Evolutionary conservation across 2,113 vertebrate genomes (phyloP), one percentile per base, ranked within the genome.

Genomic region (Lepus americanus): DNA sequence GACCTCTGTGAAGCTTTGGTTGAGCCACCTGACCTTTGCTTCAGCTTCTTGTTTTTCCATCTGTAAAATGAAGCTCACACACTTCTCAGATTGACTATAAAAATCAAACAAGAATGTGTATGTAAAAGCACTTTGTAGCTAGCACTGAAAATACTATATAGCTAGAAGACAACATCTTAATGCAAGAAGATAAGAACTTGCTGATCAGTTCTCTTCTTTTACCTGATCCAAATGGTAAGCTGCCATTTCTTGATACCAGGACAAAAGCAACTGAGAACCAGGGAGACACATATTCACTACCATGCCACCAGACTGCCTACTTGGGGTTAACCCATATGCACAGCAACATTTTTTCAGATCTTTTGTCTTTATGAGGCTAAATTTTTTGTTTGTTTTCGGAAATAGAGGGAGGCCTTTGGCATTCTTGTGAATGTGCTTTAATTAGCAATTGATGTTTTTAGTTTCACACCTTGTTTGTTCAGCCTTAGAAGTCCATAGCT

Each of bases 151-250:
- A 31, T 39, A 6, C 59, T 73, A 39, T 10, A 79, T 53, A 49
- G 25, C 51, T 10, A 27, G 67, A 84, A 92, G 76, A 59, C 70
- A 82, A 94, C 87, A 55, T 85, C 53, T 63, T 80, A 64, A 89
- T 25, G n/a, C 31, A 67, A 69, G 29, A 74, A 67, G 53, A 92
- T 84, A 88, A 11, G 51, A 63, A 80, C 16, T 66, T 83, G 76
- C 72, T 86, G 19, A 95, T 44, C 19, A 79, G 78, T 59, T 20
- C 4, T 66, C 73, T 88, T 93, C 53, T 31, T 64, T 63, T 73
- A 36, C 27, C 7, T 10, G 16, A 61, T 8, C 22, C 89, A 89
- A 49, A 29, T 14, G 61, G 49, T 61, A 20, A 59, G 4, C 16
- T 55, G 51, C 9, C 72, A 61, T 72, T 39, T 67, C 19, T 66